Conservation (phyloP, 2,888 invertebrate species). For the Trichacis sp. region DNA sequence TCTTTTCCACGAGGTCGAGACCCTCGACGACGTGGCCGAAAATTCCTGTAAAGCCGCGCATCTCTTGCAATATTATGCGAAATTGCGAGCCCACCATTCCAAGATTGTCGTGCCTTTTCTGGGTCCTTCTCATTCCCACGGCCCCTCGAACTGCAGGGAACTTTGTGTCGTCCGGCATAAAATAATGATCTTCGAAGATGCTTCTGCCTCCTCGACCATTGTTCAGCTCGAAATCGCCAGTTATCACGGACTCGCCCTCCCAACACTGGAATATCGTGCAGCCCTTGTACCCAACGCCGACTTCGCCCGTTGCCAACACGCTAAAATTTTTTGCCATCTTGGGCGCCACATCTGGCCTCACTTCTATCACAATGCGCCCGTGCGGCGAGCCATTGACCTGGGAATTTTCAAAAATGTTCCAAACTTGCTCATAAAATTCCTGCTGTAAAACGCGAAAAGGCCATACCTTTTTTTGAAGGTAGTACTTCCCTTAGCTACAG, state of each 20-base stretch:
- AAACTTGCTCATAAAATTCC: too few relatives aligned
- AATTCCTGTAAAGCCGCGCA: slow-evolving; percentile 86
- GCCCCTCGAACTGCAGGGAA: slow-evolving; percentile 81
- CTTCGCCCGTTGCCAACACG: slow-evolving; percentile 78
- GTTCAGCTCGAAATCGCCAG: slow-evolving; percentile 84
- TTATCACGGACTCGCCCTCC: slow-evolving; percentile 85
- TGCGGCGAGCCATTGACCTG: slow-evolving; percentile 76
- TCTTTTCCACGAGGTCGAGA: slow-evolving; percentile 82
- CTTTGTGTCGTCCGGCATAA: slow-evolving; percentile 85
- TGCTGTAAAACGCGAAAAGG: too few relatives aligned
- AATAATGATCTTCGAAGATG: slow-evolving; percentile 81
- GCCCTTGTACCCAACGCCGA: slow-evolving; percentile 83
- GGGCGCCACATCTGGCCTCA: slow-evolving; percentile 82
- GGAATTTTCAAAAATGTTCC: neutral
- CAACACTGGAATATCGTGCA: slow-evolving; percentile 86
- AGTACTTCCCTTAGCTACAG: too few relatives aligned
- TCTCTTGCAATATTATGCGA: slow-evolving; percentile 83
- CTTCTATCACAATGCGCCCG: slow-evolving; percentile 83
- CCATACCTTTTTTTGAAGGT: too few relatives aligned
- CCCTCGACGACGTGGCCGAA: slow-evolving; percentile 86
- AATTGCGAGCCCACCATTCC: slow-evolving; percentile 89
- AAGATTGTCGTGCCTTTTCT: slow-evolving; percentile 82
- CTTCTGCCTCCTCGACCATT: slow-evolving; percentile 85
- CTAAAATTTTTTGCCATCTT: slow-evolving; percentile 86
- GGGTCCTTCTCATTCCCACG: slow-evolving; percentile 85